phyloP scores from a whole-genome alignment of 2,797 vertebrate species.

The Gymnoscopelus microlampas region DNA sequence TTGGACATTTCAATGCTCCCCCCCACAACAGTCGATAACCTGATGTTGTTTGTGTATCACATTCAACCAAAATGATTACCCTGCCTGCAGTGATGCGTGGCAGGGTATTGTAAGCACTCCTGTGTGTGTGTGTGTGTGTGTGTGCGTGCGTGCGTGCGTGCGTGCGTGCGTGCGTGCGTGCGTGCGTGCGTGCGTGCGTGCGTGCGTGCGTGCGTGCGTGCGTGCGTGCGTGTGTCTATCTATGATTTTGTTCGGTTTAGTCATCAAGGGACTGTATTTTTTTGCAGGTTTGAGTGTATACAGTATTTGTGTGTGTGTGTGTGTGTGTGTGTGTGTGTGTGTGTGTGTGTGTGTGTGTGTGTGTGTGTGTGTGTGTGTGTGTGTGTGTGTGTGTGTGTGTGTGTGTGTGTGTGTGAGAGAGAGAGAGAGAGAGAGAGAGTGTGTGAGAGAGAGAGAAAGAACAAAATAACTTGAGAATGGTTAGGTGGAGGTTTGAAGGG shows the following conservation, averaged over 20 bases:
- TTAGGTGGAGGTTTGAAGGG: no score
- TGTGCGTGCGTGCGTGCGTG: not conserved
- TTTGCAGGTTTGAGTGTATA: slow-evolving; percentile 29
- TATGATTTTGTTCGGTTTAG: slow-evolving; percentile 11
- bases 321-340: not conserved
- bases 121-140: no score
- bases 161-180: no score
- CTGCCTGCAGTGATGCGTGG: not conserved
- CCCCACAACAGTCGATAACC: slow-evolving; percentile 31
- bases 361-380: no score
- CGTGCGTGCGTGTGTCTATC: not conserved
- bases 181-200: no score
- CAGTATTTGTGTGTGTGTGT: slow-evolving; percentile 1
- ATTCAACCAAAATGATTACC: slow-evolving; percentile 28
- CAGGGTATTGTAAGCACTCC: no score
- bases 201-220: no score
- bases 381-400: no score
- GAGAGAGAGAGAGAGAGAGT: no score
- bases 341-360: not conserved
- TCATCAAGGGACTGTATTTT: slow-evolving; percentile 51
- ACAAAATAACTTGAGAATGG: no score
- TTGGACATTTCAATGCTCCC: slow-evolving; percentile 26
- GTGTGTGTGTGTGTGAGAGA: no score
- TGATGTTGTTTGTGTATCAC: slow-evolving; percentile 39
- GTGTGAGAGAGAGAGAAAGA: no score